Base-by-base conservation (phyloP, 2,797 vertebrate species). In the Emydoidea blandingii region DNA sequence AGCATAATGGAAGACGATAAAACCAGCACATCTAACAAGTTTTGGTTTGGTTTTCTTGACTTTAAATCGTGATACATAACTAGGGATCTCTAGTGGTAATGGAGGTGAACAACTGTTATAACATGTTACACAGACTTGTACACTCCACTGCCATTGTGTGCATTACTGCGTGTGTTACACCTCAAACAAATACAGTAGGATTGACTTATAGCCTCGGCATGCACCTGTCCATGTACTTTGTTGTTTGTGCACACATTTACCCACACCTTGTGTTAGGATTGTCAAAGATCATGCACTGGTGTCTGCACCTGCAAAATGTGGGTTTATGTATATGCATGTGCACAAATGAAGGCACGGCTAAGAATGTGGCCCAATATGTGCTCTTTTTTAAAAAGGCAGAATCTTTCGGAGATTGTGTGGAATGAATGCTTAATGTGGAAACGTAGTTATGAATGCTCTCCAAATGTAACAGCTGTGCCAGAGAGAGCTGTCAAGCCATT, bases 311-410 rank as follows among this genome's bases (percentile, higher is more conserved):
- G 85, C 57, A 3, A 19, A 1, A 0, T 15, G 47, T 57, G 16
- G 34, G 52, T 62, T 47, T 23, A 11, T 2, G 21, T 0, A 0
- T 53, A 41, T 27, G 5, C 8, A 16, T 52, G 29, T 12, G 2
- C 56, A 3, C 5, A 5, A 2, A 2, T 3, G 34, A 49, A 72
- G 68, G 8, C 57, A 53, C 18, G 12, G 44, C 0, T 6, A 19
- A 27, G 27, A 78, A 29, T 0, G 1, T 15, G 15, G 47, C 54
- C 54, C 1, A 2, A 7, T 3, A 6, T 0, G 0, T 15, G 37
- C 47, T 5, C 1, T 0, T 27, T 86, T 23, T 31, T 81, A 1
- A 59, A 8, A 9, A 1, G 41, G 27, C 85, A 85, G 78, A 0
- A 0, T 34, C 79, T 53, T n/a, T 59, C 3, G 0, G 12, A 1